phyloP scores from a whole-genome alignment of 2,113 vertebrate species.

The Varanus komodoensis region DNA sequence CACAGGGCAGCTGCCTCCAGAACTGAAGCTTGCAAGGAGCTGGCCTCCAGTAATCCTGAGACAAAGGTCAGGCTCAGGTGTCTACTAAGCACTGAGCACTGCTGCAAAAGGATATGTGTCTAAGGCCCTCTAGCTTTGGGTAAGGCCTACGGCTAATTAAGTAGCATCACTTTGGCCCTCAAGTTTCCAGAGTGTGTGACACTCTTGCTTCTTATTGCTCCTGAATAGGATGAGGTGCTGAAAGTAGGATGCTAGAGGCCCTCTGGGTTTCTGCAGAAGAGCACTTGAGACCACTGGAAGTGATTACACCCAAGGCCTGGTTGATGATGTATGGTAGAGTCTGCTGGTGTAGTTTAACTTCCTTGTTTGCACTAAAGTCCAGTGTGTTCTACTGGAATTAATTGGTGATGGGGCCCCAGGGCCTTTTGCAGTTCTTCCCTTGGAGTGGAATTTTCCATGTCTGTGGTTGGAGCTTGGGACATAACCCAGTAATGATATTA shows the following conservation, averaged over 20 bases:
- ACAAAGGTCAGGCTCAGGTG: background rate
- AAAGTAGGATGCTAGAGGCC: background rate
- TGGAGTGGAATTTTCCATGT: background rate
- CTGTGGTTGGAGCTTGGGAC: background rate
- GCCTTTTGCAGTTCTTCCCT: background rate
- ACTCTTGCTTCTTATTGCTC: background rate
- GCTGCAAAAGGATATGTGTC: background rate
- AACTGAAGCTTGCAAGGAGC: background rate
- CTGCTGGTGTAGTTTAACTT: background rate
- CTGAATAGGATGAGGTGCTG: background rate
- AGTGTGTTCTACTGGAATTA: background rate
- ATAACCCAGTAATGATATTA: background rate
- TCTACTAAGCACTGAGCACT: background rate
- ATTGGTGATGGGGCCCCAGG: background rate
- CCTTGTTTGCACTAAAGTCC: too few species aligned
- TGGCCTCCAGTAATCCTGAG: background rate
- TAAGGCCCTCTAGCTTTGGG: background rate
- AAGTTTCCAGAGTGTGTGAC: background rate
- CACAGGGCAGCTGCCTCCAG: background rate
- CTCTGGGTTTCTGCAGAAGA: background rate
- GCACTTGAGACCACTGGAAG: background rate
- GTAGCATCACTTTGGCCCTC: background rate
- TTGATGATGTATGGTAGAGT: background rate
- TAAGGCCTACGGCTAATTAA: background rate
- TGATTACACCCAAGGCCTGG: too few species aligned